Percentiles rank a stretch among this genome's conserved stretches.
These are phyloP conservation scores for Heliconius hortense DNA, from an alignment of 2,888 invertebrate species.

Conservation along the genomic window DNA sequence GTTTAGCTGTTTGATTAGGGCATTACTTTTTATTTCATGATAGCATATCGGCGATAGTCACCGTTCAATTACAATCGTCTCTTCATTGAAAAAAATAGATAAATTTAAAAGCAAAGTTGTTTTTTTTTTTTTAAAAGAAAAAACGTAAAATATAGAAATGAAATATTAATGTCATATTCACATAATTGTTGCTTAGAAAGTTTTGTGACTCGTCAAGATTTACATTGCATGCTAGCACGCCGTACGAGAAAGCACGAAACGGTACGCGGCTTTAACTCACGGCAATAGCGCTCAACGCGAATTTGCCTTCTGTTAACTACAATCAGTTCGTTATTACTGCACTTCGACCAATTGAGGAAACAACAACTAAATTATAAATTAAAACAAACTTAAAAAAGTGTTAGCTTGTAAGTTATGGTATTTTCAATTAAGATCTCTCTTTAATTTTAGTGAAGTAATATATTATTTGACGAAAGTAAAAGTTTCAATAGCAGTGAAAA, in stretches of 20 bases:
- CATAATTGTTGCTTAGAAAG: constrained; percentile 81
- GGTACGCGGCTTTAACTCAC: constrained; percentile 46
- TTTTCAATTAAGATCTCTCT: background rate
- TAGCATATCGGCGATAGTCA: background rate
- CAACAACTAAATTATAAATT: constrained; percentile 4
- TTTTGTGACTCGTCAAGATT: constrained; percentile 72
- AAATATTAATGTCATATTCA: constrained; percentile 80
- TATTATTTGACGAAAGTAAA: constrained; percentile 67
- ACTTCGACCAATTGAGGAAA: constrained; percentile 31
- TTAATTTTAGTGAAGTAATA: background rate
- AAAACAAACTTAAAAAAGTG: background rate
- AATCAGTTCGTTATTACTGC: constrained; percentile 35
- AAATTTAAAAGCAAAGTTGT: background rate
- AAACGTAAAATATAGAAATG: constrained; percentile 51
- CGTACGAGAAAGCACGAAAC: constrained; percentile 79
- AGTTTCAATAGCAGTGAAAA: constrained; percentile 68
- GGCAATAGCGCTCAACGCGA: constrained; percentile 40
- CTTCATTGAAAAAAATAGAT: background rate
- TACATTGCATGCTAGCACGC: constrained; percentile 79
- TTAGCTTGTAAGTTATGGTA: background rate
- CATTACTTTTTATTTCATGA: background rate
- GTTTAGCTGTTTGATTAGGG: background rate
- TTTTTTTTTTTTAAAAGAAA: constrained; percentile 4
- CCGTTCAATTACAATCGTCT: background rate
- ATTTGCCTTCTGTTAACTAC: constrained; percentile 25